Evolutionary conservation across 2,113 vertebrate species (phyloP).

Genomic region (Cervus canadensis): DNA sequence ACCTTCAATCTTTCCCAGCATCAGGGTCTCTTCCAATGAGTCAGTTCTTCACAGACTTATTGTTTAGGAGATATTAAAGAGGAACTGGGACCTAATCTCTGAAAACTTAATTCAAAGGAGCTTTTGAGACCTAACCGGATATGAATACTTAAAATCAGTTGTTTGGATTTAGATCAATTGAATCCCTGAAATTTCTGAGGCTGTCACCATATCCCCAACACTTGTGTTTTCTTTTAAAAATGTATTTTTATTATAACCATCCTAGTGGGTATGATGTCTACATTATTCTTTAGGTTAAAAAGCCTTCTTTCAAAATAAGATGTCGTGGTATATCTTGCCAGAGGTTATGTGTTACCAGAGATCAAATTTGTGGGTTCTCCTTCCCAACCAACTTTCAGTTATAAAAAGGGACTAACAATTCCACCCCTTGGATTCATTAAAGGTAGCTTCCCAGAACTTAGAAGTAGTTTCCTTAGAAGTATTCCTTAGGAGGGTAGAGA

Average conservation of each 20-base stretch:
- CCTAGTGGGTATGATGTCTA: not conserved
- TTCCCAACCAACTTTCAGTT: too few species aligned
- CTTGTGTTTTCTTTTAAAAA: not conserved
- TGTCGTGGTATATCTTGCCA: not conserved
- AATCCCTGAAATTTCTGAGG: not conserved
- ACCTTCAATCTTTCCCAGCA: too few species aligned
- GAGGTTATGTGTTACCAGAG: not conserved
- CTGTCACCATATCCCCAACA: not conserved
- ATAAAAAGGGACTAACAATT: not conserved
- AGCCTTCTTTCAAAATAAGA: not conserved
- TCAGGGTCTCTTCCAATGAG: too few species aligned
- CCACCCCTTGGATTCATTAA: not conserved
- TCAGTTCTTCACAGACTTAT: not conserved
- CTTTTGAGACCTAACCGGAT: not conserved
- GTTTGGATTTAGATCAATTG: not conserved
- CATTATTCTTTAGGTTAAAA: not conserved
- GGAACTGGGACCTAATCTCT: not conserved
- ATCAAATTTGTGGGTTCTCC: not conserved
- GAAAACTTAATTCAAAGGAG: not conserved
- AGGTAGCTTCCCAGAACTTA: not conserved
- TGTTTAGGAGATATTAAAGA: not conserved
- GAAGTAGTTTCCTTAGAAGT: not conserved
- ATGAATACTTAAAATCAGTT: not conserved
- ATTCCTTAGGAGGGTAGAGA: not conserved
- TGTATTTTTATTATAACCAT: not conserved